Evolutionary conservation across 2,888 invertebrate species (phyloP), one percentile per base, ranked within the genome.

Genomic region (Drosophila neotestacea): DNA sequence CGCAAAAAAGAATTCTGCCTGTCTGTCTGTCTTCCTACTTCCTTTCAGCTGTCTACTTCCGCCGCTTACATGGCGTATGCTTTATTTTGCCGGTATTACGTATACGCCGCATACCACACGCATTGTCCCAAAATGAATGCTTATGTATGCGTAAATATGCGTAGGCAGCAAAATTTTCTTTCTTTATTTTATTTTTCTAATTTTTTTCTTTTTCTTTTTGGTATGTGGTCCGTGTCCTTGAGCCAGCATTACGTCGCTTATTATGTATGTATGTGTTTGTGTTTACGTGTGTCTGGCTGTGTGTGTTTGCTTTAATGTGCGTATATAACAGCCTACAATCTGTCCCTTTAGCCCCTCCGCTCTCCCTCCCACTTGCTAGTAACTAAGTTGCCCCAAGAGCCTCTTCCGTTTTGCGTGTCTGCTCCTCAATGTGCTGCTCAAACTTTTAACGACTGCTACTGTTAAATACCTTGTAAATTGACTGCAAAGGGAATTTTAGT

Each of bases 51-150:
- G 67, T 70, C 78, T 67, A 65, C 82, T 81, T 79, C 82, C 79
- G 82, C 58, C 61, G 58, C 62, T 60, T 54, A 67, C 77, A 66
- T 58, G 72, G 78, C 81, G 83, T 83, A 83, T 83, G 77, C 83
- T 77, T 88, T 69, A 85, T 81, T 70, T 68, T 69, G 66, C 68
- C 66, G 52, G 70, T 79, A 67, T 83, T 86, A 62, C 87, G 89
- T 84, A 88, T 86, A 84, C 87, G 89, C 77, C 70, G 70, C 61
- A 39, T 64, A 55, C 6, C 36, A 28, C 22, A 61, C 36, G 38
- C 50, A 54, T 30, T 22, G 34, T 13, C 67, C 22, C 62, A 9
- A 47, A 54, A 52, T 41, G 44, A 48, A 59, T 70, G 65, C 75
- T 75, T 69, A 64, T 81, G 52, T 81, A 58, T 75, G 70, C 79